A percentile compares a stretch with the other conserved stretches of the same genome.
These are phyloP conservation scores for Cyrtonyx montezumae DNA, from an alignment of 2,113 vertebrate genomes.

Conservation along the genomic window DNA sequence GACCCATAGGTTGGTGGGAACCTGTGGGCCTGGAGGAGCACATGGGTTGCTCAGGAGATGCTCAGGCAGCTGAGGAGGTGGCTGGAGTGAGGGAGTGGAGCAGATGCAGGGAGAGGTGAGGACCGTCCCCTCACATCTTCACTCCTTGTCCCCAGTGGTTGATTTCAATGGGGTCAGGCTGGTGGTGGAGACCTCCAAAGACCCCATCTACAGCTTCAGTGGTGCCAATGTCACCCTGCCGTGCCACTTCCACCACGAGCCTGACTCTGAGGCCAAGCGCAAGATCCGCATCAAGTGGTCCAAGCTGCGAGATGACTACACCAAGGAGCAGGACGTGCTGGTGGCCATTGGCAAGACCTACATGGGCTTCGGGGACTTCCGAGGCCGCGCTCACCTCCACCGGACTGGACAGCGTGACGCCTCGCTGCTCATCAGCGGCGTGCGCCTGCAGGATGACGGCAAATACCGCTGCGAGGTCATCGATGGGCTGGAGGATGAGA, in stretches of 20 bases:
- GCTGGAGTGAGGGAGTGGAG: background rate
- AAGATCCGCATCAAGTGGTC: conserved; percentile 92
- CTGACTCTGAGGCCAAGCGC: conserved; percentile 65
- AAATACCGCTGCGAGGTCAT: conserved; percentile 94
- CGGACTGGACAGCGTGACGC: conserved; percentile 68
- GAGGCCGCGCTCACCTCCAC: conserved; percentile 80
- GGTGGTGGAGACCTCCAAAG: conserved; percentile 83
- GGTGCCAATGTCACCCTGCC: conserved; percentile 87
- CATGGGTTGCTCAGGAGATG: rapidly evolving
- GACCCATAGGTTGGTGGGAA: background rate
- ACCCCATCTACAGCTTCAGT: conserved; percentile 80
- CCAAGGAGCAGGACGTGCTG: conserved; percentile 85
- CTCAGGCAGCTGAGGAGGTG: background rate
- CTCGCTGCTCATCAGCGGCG: conserved; percentile 83
- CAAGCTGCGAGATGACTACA: conserved; percentile 80
- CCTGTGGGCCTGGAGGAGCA: background rate
- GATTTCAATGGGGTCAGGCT: conserved; percentile 83
- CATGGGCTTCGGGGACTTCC: conserved; percentile 86
- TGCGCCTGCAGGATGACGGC: conserved; percentile 85
- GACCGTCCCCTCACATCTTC: background rate
- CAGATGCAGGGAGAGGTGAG: background rate
- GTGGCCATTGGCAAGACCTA: conserved; percentile 85
- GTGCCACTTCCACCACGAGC: conserved; percentile 85
- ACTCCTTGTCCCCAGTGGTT: conserved; percentile 28
- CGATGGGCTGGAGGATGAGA: conserved; percentile 92